These are phyloP conservation scores for Propithecus deckenii DNA, from an alignment of 2,797 vertebrate genomes.

Conservation along the genomic window DNA sequence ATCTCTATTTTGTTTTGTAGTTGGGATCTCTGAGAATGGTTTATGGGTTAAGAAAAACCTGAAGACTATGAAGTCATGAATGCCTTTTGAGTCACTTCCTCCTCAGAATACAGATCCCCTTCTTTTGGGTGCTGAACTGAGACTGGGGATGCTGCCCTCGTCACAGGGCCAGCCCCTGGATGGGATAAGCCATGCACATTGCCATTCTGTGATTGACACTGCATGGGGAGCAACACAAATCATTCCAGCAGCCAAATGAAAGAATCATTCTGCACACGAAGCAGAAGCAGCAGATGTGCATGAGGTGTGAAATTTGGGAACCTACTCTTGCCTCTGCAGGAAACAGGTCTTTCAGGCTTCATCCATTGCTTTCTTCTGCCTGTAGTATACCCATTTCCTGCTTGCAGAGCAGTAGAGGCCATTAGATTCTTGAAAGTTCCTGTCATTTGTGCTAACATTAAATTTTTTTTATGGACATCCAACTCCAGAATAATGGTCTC, in stretches of 20 bases:
- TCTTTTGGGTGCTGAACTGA: background rate
- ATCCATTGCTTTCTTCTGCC: background rate
- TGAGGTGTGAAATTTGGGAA: background rate
- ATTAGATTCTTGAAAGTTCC: background rate
- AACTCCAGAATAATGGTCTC: conserved; percentile 1
- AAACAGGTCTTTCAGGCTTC: background rate
- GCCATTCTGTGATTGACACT: background rate
- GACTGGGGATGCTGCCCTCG: background rate
- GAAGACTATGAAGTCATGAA: background rate
- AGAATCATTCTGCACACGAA: background rate
- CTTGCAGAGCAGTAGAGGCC: background rate
- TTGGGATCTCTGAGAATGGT: background rate
- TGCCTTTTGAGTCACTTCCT: background rate
- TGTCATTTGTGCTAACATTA: background rate
- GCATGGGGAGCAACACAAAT: background rate
- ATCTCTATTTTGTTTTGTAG: background rate
- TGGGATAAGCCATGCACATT: background rate
- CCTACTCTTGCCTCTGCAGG: background rate
- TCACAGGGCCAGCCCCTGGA: background rate
- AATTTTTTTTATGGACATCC: background rate
- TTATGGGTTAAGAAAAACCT: background rate
- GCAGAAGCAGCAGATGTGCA: background rate
- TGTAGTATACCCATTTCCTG: background rate
- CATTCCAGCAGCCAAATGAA: background rate
- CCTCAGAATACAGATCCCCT: background rate